These are phyloP conservation scores for Microctenopoma stevenorrisi DNA, from an alignment of 2,797 vertebrate genomes.

Conservation along the genomic window DNA sequence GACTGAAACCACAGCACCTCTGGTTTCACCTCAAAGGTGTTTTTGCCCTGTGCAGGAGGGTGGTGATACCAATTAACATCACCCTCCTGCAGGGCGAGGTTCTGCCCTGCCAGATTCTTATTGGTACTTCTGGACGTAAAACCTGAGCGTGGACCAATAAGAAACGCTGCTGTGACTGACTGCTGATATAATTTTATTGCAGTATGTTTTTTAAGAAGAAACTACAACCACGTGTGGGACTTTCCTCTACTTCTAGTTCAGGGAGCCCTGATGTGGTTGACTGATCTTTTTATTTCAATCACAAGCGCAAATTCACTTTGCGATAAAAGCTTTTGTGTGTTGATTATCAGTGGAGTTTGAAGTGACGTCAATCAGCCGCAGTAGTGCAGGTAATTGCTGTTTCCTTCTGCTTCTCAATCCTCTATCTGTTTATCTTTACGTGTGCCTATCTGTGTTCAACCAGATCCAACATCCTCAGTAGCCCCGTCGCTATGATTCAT, in stretches of 20 bases:
- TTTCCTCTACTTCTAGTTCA: slow-evolving; percentile 29
- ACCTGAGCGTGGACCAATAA: slow-evolving; percentile 11
- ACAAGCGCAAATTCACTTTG: slow-evolving; percentile 5
- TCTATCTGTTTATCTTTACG: slow-evolving; percentile 10
- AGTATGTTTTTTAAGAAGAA: slow-evolving; percentile 24
- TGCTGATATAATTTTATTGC: background rate
- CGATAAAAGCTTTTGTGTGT: background rate
- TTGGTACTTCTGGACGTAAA: slow-evolving; percentile 28
- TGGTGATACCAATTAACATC: slow-evolving; percentile 30
- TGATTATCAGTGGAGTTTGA: background rate
- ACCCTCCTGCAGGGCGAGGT: slow-evolving; percentile 10
- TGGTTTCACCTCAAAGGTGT: slow-evolving; percentile 10
- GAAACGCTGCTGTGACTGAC: background rate
- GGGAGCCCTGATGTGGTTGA: background rate
- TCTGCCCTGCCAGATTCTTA: slow-evolving; percentile 20
- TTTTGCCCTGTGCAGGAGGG: background rate
- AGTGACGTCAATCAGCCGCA: slow-evolving; percentile 2
- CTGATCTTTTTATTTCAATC: background rate
- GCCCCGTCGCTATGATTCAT: slow-evolving; percentile 62
- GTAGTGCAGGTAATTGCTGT: slow-evolving; percentile 27
- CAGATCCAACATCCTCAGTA: slow-evolving; percentile 3
- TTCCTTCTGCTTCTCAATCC: background rate
- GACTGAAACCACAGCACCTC: background rate
- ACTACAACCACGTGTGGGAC: slow-evolving; percentile 26
- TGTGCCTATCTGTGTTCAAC: background rate